These are phyloP conservation scores for Octodon degus DNA, from an alignment of 2,113 vertebrate species.

Conservation along the genomic window DNA sequence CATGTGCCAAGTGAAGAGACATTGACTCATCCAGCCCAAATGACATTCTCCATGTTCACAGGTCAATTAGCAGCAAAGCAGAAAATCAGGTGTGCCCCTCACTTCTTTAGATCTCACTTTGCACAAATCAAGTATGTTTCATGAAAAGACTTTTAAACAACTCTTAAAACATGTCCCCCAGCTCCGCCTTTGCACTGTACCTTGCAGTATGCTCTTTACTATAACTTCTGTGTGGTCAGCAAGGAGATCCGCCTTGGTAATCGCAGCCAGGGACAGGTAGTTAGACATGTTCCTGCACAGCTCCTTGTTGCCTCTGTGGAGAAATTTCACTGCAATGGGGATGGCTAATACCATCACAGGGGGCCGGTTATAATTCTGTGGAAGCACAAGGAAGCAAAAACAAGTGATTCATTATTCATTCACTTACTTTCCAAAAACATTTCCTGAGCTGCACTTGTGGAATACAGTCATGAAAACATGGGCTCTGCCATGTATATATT, in stretches of 20 bases:
- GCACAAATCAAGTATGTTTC: neutral
- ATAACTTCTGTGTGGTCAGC: constrained; percentile 93
- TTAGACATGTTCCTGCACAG: constrained; percentile 97
- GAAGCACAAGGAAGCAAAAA: constrained; percentile 15
- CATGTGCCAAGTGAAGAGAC: neutral
- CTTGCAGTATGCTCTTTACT: constrained; percentile 92
- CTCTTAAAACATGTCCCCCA: neutral
- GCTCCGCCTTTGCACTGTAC: constrained; percentile 83
- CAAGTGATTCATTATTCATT: neutral
- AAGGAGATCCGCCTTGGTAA: constrained; percentile 92
- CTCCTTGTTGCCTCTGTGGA: constrained; percentile 92
- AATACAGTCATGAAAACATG: constrained; percentile 25
- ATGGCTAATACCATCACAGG: constrained; percentile 95
- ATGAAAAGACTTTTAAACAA: neutral
- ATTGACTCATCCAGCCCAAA: neutral
- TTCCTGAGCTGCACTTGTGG: neutral
- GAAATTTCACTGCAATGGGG: constrained; percentile 96
- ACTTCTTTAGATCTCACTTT: neutral
- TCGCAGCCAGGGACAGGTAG: constrained; percentile 95
- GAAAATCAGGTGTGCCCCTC: neutral
- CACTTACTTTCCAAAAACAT: neutral
- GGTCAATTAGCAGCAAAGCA: neutral
- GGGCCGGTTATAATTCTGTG: constrained; percentile 94
- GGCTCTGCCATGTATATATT: too few relatives aligned
- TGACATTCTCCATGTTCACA: neutral